phyloP scores from a whole-genome alignment of 2,888 invertebrate species.

The Chrysodeixis includens region DNA sequence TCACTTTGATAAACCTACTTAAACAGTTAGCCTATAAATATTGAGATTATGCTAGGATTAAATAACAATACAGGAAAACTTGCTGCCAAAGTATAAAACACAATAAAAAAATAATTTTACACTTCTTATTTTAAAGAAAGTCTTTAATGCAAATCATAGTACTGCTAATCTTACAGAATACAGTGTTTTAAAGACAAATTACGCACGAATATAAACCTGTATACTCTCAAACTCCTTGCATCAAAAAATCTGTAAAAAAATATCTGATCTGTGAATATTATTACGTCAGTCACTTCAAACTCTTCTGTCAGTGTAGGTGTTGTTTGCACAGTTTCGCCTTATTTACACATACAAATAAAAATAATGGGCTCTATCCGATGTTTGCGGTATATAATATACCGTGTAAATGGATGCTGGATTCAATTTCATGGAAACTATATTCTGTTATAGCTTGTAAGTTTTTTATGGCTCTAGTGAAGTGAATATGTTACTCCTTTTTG shows the following conservation, averaged over 20 bases:
- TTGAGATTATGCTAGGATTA: too few relatives aligned
- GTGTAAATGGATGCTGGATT: conserved; percentile 15
- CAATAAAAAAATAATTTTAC: too few relatives aligned
- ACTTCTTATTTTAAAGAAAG: too few relatives aligned
- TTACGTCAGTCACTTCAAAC: conserved; percentile 25
- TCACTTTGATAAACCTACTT: too few relatives aligned
- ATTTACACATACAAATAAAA: conserved; percentile 18
- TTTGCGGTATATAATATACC: conserved; percentile 8
- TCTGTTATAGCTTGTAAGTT: not conserved
- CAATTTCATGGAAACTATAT: not conserved
- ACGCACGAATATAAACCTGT: conserved; percentile 1
- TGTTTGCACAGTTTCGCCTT: conserved; percentile 24
- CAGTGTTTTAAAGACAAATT: not conserved
- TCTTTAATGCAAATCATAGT: too few relatives aligned
- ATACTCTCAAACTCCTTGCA: conserved; percentile 24
- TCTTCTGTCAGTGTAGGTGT: conserved; percentile 9
- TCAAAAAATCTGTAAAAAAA: conserved; percentile 32
- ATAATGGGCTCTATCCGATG: conserved; percentile 18
- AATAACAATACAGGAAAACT: too few relatives aligned
- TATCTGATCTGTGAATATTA: conserved; percentile 24
- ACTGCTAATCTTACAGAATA: too few relatives aligned
- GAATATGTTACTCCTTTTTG: too few relatives aligned
- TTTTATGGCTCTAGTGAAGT: conserved; percentile 1
- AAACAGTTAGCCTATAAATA: too few relatives aligned
- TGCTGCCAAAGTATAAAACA: too few relatives aligned